These are phyloP conservation scores for Eurystomus gularis DNA, from an alignment of 2,113 vertebrate species.

Conservation along the genomic window DNA sequence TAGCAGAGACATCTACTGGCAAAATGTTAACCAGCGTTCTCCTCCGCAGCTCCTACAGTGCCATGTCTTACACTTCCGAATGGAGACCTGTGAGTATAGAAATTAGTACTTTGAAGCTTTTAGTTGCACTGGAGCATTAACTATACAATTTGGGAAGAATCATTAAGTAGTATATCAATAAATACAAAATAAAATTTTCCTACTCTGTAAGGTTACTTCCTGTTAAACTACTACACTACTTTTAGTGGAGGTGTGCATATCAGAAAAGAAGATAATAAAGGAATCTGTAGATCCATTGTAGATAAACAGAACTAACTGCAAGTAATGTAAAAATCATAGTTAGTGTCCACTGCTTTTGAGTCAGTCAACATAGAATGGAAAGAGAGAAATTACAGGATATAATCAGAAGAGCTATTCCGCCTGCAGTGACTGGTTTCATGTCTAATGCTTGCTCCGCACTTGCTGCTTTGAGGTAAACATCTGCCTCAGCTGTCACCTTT, in stretches of 20 bases:
- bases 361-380: background rate
- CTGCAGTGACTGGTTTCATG: background rate
- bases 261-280: background rate
- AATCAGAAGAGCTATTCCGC: background rate
- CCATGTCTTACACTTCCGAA: background rate
- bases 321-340: background rate
- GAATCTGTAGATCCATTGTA: background rate
- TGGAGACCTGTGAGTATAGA: background rate
- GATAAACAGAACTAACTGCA: background rate
- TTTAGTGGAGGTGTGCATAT: background rate
- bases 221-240: background rate
- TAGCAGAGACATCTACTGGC: constrained; percentile 63
- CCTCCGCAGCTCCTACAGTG: background rate
- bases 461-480: background rate
- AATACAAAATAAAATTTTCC: background rate
- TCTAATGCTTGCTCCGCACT: background rate
- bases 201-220: background rate
- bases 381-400: background rate
- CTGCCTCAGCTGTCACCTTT: background rate
- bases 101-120: background rate
- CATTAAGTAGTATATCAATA: background rate
- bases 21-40: background rate
- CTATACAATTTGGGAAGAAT: background rate
- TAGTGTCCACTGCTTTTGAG: background rate
- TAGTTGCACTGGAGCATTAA: background rate